These are phyloP conservation scores for Esperia sulphurella DNA, from an alignment of 2,888 invertebrate genomes.

Conservation along the genomic window DNA sequence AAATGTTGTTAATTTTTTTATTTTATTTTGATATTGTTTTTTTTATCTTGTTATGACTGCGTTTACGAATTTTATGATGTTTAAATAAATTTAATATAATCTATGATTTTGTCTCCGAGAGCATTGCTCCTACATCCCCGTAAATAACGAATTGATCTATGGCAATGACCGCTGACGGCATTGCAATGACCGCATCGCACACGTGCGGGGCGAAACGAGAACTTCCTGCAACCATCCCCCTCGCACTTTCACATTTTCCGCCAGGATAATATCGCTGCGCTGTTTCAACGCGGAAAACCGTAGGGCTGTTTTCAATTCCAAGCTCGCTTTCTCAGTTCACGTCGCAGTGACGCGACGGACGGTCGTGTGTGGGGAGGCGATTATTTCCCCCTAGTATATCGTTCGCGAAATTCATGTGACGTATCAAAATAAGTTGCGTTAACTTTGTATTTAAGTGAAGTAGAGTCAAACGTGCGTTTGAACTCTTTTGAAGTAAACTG, in stretches of 20 bases:
- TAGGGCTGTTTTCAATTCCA: constrained; percentile 52
- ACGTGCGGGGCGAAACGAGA: constrained; percentile 55
- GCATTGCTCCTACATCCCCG: background rate
- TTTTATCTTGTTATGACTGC: too few species aligned
- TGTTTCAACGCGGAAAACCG: constrained; percentile 57
- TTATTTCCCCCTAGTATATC: constrained; percentile 27
- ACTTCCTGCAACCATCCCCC: constrained; percentile 42
- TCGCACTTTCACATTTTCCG: constrained; percentile 36
- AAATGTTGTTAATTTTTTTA: too few species aligned
- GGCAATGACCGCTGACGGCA: constrained; percentile 68
- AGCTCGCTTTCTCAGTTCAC: constrained; percentile 46
- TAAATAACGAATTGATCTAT: constrained; percentile 32
- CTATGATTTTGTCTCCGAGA: too few species aligned
- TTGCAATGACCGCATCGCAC: constrained; percentile 73
- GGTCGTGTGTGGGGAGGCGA: constrained; percentile 32
- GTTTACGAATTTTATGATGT: too few species aligned
- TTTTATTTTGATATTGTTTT: too few species aligned
- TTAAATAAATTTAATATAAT: too few species aligned
- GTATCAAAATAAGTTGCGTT: constrained; percentile 28
- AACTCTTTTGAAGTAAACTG: background rate
- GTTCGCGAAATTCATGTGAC: constrained; percentile 24
- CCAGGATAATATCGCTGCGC: constrained; percentile 28
- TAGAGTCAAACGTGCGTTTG: background rate
- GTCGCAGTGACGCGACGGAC: constrained; percentile 48
- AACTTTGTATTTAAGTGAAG: constrained; percentile 15